Evolutionary conservation across 2,113 vertebrate genomes (phyloP).

Genomic region (Bubo blakistoni): DNA sequence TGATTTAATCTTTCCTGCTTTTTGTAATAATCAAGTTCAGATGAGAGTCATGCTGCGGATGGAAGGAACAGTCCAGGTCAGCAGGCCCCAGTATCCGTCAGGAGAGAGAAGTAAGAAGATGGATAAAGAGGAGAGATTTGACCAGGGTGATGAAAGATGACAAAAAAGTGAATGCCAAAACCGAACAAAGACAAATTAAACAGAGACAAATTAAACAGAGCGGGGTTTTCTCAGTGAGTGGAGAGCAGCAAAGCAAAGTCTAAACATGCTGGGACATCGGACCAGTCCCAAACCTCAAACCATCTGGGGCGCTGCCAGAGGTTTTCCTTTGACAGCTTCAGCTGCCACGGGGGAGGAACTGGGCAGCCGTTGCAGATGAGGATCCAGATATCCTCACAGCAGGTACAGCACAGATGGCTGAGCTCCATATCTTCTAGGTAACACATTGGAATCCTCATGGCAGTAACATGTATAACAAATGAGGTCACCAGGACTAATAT

Average conservation of each 20-base stretch:
- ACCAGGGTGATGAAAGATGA: not conserved
- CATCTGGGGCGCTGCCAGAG: not conserved
- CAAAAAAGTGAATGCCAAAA: not conserved
- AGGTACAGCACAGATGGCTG: not conserved
- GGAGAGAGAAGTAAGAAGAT: not conserved
- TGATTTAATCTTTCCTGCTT: not conserved
- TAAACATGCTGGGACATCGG: not conserved
- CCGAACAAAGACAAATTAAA: not conserved
- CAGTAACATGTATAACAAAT: slow-evolving; percentile 1
- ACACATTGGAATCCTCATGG: not conserved
- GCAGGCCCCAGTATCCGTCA: not conserved
- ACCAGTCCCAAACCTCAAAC: not conserved
- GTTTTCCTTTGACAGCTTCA: not conserved
- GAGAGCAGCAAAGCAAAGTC: not conserved
- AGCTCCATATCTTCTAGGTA: not conserved
- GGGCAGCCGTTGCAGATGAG: not conserved
- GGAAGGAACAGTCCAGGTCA: not conserved
- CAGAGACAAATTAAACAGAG: not conserved
- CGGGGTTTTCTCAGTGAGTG: not conserved
- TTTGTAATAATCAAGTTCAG: not conserved
- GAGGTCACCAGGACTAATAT: slow-evolving; percentile 31
- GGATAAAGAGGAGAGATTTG: not conserved
- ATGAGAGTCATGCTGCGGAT: not conserved
- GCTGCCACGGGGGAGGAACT: not conserved
- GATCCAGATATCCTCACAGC: not conserved